These are phyloP conservation scores for Erebia palarica DNA, from an alignment of 2,888 invertebrate species.

Conservation along the genomic window DNA sequence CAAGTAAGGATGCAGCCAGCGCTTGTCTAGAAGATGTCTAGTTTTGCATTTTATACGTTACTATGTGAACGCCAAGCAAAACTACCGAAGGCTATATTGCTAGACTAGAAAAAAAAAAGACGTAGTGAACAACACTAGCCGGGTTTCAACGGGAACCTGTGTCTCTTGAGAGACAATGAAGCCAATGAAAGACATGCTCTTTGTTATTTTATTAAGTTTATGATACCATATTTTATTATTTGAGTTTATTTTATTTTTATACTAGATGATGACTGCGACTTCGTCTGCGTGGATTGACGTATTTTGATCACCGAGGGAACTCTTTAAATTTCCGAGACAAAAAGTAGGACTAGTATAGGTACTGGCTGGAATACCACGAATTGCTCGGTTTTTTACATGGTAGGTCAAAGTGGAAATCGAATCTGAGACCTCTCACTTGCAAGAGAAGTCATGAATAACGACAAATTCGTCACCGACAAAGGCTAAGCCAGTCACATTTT, in stretches of 20 bases:
- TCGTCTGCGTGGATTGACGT: no score
- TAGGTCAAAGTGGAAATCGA: neutral
- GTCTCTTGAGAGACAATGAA: constrained; percentile 22
- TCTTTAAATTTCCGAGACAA: no score
- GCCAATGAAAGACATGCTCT: neutral
- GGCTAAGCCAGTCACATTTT: constrained; percentile 33
- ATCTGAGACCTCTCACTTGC: neutral
- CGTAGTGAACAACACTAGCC: constrained; percentile 26
- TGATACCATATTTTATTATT: neutral
- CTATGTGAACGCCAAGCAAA: constrained; percentile 21
- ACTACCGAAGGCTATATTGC: constrained; percentile 13
- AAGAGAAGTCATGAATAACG: neutral
- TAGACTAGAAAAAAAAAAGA: no score
- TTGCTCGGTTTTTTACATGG: no score
- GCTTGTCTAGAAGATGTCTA: no score
- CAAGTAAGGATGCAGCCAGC: no score
- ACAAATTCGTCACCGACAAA: constrained; percentile 2
- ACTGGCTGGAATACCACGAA: no score
- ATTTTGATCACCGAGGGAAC: no score
- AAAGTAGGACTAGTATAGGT: no score
- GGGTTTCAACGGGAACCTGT: constrained; percentile 27
- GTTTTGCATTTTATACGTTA: neutral
- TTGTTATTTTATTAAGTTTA: neutral
- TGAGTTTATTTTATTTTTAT: neutral
- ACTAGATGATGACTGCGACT: no score